A percentile compares a stretch with the other conserved stretches of the same genome.
These are phyloP conservation scores for Catharus minimus DNA, from an alignment of 2,113 vertebrate species.

Conservation along the genomic window DNA sequence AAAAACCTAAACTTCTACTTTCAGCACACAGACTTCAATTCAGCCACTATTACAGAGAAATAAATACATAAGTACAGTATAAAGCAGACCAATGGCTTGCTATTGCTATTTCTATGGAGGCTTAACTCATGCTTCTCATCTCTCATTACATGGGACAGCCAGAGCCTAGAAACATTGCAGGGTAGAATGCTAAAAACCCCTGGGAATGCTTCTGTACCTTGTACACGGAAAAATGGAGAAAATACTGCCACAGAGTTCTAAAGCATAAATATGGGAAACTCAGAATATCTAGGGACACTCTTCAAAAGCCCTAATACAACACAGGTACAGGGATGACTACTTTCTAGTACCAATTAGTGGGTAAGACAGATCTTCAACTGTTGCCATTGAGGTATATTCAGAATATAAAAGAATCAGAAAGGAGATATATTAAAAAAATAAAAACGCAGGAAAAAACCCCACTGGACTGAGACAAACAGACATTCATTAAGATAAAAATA, in stretches of 20 bases:
- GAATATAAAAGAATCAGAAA: background rate
- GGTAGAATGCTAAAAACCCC: background rate
- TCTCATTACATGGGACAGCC: conserved; percentile 33
- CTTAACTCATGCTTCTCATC: conserved; percentile 23
- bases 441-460: background rate
- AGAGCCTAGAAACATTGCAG: conserved; percentile 2
- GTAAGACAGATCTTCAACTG: background rate
- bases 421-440: background rate
- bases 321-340: background rate
- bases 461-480: background rate
- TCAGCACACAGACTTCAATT: conserved; percentile 3
- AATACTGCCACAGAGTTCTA: background rate
- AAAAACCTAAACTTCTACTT: background rate
- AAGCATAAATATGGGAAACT: background rate
- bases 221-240: background rate
- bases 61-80: background rate
- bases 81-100: conserved; percentile 26
- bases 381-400: background rate
- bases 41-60: conserved; percentile 26
- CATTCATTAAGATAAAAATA: conserved; percentile 11
- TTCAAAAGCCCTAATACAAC: background rate
- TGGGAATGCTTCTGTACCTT: background rate
- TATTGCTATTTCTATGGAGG: background rate
- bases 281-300: background rate
- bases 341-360: conserved; percentile 2